phyloP scores from a whole-genome alignment of 2,888 invertebrate genomes.

The Leptinotarsa peninsularis region DNA sequence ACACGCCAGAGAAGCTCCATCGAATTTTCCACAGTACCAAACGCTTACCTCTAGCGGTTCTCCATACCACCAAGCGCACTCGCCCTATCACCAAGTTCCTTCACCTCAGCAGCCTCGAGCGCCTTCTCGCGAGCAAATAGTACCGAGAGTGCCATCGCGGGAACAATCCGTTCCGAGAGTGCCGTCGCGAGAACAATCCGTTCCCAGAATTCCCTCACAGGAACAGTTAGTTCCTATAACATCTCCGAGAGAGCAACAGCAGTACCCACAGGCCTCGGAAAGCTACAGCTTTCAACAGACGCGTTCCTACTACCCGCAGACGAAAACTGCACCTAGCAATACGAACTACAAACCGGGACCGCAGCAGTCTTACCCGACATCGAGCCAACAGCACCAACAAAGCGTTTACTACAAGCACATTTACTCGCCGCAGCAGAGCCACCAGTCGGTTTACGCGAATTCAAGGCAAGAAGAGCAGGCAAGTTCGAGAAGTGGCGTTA shows the following conservation, averaged over 20 bases:
- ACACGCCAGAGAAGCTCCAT: slow-evolving; percentile 53
- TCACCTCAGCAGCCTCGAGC: slow-evolving; percentile 43
- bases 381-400: slow-evolving; percentile 30
- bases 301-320: slow-evolving; percentile 54
- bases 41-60: slow-evolving; percentile 46
- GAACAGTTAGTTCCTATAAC: slow-evolving; percentile 47
- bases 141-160: slow-evolving; percentile 44
- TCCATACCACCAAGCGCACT: slow-evolving; percentile 44
- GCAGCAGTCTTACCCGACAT: slow-evolving; percentile 36
- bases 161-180: slow-evolving; percentile 44
- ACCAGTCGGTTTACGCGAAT: slow-evolving; percentile 39
- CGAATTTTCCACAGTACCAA: slow-evolving; percentile 52
- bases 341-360: slow-evolving; percentile 43
- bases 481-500: slow-evolving; percentile 30
- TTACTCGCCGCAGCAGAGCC: slow-evolving; percentile 44
- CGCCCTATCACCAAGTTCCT: slow-evolving; percentile 44
- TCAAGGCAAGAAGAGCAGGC: slow-evolving; percentile 43
- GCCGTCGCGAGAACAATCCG: slow-evolving; percentile 49
- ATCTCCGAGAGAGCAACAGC: slow-evolving; percentile 48
- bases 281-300: slow-evolving; percentile 49
- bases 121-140: slow-evolving; percentile 50
- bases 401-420: slow-evolving; percentile 47
- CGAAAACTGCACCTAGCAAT: slow-evolving; percentile 44
- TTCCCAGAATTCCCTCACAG: slow-evolving; percentile 43
- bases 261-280: slow-evolving; percentile 45